Conservation (phyloP, 2,797 vertebrate genomes). For the Presbytis comata region DNA sequence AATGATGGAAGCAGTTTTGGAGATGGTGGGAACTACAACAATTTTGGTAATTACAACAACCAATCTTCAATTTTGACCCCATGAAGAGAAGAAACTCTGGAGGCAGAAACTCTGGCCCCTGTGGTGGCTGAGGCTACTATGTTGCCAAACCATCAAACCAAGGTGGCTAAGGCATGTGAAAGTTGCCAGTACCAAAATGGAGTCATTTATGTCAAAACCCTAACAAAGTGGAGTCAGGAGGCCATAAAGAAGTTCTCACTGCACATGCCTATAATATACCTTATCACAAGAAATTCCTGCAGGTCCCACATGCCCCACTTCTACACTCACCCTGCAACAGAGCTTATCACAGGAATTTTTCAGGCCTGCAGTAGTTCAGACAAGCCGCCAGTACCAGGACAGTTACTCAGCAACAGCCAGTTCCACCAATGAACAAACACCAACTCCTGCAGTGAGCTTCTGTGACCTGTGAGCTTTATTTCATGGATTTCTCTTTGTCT, state of each 20-base stretch:
- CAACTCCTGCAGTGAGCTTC: not conserved
- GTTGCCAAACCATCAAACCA: not conserved
- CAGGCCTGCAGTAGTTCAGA: not conserved
- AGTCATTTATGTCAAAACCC: not conserved
- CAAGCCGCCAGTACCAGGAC: not conserved
- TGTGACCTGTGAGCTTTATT: not conserved
- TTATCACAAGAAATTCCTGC: not conserved
- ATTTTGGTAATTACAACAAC: not conserved
- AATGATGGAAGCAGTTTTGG: not conserved
- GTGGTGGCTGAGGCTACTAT: not conserved
- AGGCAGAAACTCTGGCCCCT: not conserved
- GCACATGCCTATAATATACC: not conserved
- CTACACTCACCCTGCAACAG: no score
- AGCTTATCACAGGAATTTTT: not conserved
- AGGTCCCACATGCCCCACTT: not conserved
- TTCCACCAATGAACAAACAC: not conserved
- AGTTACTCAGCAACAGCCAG: not conserved
- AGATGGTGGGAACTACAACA: not conserved
- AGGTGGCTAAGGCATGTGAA: not conserved
- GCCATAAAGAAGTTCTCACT: not conserved
- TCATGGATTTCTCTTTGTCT: not conserved
- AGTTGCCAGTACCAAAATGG: not conserved
- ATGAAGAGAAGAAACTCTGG: not conserved
- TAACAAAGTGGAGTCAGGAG: not conserved
- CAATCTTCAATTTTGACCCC: not conserved